Base-by-base conservation (phyloP, 2,797 vertebrate genomes). In the Amazona finschi region DNA sequence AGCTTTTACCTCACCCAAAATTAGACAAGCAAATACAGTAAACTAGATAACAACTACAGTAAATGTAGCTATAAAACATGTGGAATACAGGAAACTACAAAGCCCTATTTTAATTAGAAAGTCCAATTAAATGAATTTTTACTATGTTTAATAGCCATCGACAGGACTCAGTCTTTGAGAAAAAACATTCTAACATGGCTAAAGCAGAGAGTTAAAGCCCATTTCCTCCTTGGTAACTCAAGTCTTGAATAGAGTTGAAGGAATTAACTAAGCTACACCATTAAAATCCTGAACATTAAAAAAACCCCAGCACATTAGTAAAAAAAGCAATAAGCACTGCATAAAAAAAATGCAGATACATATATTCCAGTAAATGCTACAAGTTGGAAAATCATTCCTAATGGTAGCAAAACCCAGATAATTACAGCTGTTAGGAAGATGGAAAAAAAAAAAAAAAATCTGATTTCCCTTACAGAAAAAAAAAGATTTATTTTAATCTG, bases 61-160 rank as follows among this genome's bases (percentile, higher is more conserved):
- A 71, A 70, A 83, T 1, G 1, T 19, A 85, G 22, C 25, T 65
- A 28, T 22, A 52, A 73, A 80, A 31, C 18, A 50, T 5, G 15
- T 0, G 62, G 52, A 18, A 49, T 11, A 69, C 20, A 50, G 14
- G 14, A 60, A 71, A 49, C 5, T 19, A 67, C 0, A 31, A 1
- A 67, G 18, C 4, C 12, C 7, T 36, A 15, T 31, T 85, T 85
- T 69, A 67, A 84, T 62, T 3, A 60, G 6, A 2, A 67, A 74
- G 39, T 15, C n/a, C 43, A 74, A 74, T 4, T 6, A 64, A 69
- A 88, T 69, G 1, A 39, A 43, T 72, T 75, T 75, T 46, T 3
- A 10, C 73, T 22, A 62, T 2, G 3, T 82, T 95, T 69, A 86
- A 28, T 3, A 74, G 20, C 24, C 53, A 36, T 20, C n/a, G 66